Base-by-base conservation (phyloP, 1,140 invertebrate species). In the Nasonia giraulti region DNA sequence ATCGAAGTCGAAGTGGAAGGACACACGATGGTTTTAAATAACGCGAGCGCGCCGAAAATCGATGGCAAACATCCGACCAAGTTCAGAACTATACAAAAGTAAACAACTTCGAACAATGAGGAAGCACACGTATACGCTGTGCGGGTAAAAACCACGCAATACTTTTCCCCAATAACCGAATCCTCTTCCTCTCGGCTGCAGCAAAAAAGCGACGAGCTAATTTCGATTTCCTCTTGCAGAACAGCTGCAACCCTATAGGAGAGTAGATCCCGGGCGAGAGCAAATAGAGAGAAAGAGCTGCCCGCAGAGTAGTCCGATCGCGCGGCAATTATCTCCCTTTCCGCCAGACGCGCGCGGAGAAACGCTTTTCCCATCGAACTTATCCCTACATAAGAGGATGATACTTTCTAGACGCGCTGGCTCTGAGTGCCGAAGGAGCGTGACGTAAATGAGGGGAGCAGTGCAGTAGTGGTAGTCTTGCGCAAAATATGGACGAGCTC, bases 211-310 rank as follows among this genome's bases (percentile, higher is more conserved):
- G 37, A 17, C 33, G 10, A 44, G 40, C 17, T 4, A 62, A 62
- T 62, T 20, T 79, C 20, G 77, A 68, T 68, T 79, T 79, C 33
- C 77, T 68, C 50, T 79, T 66, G 17, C n/a, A n/a, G 55, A n/a
- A 50, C 10, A 12, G 55, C 55, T n/a, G 20, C 55, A 62, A 17
- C 55, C 55, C 55, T 62, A 2, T n/a, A 50, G 3, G n/a, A n/a
- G 55, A 62, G 20, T 62, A 62, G 55, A 62, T 62, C 20, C n/a
- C 17, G 20, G 17, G 7, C 55, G 2, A 62, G 20, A 20, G 55
- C n/a, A 6, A n/a, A 62, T 4, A 62, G 7, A 62, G 55, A 62
- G 55, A 17, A 17, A 50, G 47, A 50, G 47, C 11, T 50, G 55
- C 55, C 17, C 55, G 55, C 55, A 7, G 55, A 17, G 20, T 17